Evolutionary conservation across 2,888 invertebrate species (phyloP).

Genomic region (Ypsolopha scabrella): DNA sequence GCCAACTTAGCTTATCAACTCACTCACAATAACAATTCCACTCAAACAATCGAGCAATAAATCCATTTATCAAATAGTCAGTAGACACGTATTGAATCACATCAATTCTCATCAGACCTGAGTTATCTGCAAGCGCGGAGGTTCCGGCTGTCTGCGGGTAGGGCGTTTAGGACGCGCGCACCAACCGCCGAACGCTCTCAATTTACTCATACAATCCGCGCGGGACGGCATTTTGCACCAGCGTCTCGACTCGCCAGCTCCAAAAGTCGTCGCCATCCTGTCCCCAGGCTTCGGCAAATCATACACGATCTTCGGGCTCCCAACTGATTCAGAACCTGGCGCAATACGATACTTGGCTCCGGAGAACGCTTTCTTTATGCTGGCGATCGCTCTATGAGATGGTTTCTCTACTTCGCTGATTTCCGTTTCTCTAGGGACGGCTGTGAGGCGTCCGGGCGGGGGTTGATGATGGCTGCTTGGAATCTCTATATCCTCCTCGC

Average conservation of each 20-base stretch:
- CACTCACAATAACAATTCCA: background rate
- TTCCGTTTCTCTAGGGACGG: constrained; percentile 41
- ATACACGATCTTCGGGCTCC: constrained; percentile 59
- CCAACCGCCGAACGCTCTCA: constrained; percentile 40
- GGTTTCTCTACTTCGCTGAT: constrained; percentile 31
- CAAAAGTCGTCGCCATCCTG: constrained; percentile 55
- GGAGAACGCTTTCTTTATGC: constrained; percentile 47
- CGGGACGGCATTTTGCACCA: constrained; percentile 45
- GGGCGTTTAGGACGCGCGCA: constrained; percentile 40
- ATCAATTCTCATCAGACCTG: constrained; percentile 54
- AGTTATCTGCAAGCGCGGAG: constrained; percentile 55
- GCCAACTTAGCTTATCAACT: background rate
- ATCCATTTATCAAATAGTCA: background rate
- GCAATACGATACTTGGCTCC: constrained; percentile 52
- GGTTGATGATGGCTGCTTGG: constrained; percentile 22
- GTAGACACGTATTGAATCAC: background rate
- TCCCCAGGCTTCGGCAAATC: constrained; percentile 55
- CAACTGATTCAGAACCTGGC: constrained; percentile 38
- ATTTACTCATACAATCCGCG: constrained; percentile 30
- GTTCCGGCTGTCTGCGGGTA: constrained; percentile 36
- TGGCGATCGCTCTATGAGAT: constrained; percentile 36
- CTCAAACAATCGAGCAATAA: background rate
- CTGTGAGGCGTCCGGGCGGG: constrained; percentile 37
- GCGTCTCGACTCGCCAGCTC: constrained; percentile 35
- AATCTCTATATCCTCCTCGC: constrained; percentile 21